Evolutionary conservation across 2,888 invertebrate species (phyloP).

Genomic region (Cremastobaeus sp.): DNA sequence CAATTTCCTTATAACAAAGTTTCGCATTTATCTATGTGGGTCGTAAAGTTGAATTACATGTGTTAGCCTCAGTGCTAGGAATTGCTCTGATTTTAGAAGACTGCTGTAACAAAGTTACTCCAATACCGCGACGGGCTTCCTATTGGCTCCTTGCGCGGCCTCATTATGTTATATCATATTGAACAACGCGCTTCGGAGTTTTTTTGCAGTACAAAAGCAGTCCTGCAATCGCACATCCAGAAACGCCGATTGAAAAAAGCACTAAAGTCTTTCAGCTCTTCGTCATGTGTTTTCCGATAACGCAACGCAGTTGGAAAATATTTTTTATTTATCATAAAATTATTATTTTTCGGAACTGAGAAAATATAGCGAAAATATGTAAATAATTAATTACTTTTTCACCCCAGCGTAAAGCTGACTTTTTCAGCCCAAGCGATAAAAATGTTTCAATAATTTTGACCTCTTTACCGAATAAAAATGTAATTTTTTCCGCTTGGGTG

Average conservation of each 20-base stretch:
- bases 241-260: slow-evolving; percentile 2
- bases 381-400: no score
- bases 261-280: background rate
- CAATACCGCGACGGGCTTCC: slow-evolving; percentile 8
- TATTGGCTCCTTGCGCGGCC: slow-evolving; percentile 1
- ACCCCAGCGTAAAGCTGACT: no score
- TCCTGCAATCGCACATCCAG: slow-evolving; percentile 9
- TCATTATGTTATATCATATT: slow-evolving; percentile 10
- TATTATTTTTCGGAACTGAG: no score
- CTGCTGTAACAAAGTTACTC: slow-evolving; percentile 25
- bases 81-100: slow-evolving; percentile 19
- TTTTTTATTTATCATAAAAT: no score
- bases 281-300: background rate
- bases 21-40: slow-evolving; percentile 25
- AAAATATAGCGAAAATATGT: no score
- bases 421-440: no score
- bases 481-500: no score
- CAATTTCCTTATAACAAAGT: slow-evolving; percentile 31
- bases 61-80: slow-evolving; percentile 14
- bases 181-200: background rate
- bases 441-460: no score
- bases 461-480: no score
- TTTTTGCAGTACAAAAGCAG: slow-evolving; percentile 1
- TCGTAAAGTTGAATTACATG: slow-evolving; percentile 30
- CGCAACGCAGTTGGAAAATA: no score